Evolutionary conservation across 2,888 invertebrate genomes (phyloP).

Genomic region (Spisula solida): DNA sequence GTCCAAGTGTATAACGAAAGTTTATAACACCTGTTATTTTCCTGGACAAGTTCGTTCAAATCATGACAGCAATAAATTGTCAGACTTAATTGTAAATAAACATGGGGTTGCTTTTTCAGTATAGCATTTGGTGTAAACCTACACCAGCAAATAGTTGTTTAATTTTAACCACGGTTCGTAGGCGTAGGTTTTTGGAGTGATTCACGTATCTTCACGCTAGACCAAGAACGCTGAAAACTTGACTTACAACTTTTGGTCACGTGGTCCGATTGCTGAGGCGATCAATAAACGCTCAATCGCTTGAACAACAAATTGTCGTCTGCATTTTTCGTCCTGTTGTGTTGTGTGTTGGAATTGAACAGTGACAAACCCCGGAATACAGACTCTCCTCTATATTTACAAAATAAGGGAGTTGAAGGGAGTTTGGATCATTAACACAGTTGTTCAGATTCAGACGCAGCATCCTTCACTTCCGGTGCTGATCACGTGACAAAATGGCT

Average conservation of each 20-base stretch:
- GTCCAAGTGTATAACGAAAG: too few relatives aligned
- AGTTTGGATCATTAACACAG: not conserved
- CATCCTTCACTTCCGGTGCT: constrained; percentile 22
- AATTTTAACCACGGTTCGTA: constrained; percentile 5
- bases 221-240: constrained; percentile 55
- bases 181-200: not conserved
- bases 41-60: not conserved
- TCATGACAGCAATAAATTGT: not conserved
- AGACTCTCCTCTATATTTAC: not conserved
- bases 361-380: not conserved
- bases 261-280: constrained; percentile 47
- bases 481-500: constrained; percentile 71
- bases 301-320: constrained; percentile 15
- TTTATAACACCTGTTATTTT: too few relatives aligned
- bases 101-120: not conserved
- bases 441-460: not conserved
- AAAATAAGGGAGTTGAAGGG: not conserved
- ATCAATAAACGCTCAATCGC: constrained; percentile 41
- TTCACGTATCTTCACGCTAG: constrained; percentile 47
- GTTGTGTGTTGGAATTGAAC: not conserved
- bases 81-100: not conserved
- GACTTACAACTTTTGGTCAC: constrained; percentile 68
- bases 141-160: not conserved
- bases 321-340: constrained; percentile 19
- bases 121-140: not conserved